Conservation (phyloP, 2,888 invertebrate genomes). For the Cordilura impudica region DNA sequence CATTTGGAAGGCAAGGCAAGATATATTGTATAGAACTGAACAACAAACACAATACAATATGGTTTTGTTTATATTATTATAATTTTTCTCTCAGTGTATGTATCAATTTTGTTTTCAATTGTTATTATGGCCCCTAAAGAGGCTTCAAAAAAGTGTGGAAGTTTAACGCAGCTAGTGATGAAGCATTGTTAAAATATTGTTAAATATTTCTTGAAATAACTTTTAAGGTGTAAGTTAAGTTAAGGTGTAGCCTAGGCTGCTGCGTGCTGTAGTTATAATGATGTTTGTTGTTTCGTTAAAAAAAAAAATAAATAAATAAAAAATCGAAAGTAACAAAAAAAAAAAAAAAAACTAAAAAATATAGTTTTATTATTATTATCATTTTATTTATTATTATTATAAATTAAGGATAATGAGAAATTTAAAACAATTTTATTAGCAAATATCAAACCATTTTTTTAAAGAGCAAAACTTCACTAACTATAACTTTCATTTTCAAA, state of each 20-base stretch:
- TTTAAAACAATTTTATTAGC: too few relatives aligned
- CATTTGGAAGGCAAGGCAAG: conserved; percentile 38
- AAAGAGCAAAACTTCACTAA: too few relatives aligned
- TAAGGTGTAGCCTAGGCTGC: conserved; percentile 47
- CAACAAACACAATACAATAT: neutral
- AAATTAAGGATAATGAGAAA: neutral
- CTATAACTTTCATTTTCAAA: too few relatives aligned
- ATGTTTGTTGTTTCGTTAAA: conserved; percentile 11
- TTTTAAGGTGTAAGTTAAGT: conserved; percentile 1
- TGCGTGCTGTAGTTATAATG: conserved; percentile 45
- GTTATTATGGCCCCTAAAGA: conserved; percentile 5
- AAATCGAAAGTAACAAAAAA: neutral
- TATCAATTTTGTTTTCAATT: conserved; percentile 23
- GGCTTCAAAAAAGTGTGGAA: conserved; percentile 17
- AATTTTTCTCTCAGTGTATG: neutral
- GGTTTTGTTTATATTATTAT: neutral
- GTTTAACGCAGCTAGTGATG: conserved; percentile 55
- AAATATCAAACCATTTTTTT: too few relatives aligned
- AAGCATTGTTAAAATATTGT: conserved; percentile 32
- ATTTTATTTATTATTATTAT: too few relatives aligned
- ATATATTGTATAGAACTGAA: conserved; percentile 3
- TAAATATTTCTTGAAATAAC: neutral
- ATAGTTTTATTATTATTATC: too few relatives aligned
- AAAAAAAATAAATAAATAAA: neutral
- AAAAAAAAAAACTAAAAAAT: neutral